These are phyloP conservation scores for Eupsittula cactorum DNA, from an alignment of 2,113 vertebrate genomes.

Conservation along the genomic window DNA sequence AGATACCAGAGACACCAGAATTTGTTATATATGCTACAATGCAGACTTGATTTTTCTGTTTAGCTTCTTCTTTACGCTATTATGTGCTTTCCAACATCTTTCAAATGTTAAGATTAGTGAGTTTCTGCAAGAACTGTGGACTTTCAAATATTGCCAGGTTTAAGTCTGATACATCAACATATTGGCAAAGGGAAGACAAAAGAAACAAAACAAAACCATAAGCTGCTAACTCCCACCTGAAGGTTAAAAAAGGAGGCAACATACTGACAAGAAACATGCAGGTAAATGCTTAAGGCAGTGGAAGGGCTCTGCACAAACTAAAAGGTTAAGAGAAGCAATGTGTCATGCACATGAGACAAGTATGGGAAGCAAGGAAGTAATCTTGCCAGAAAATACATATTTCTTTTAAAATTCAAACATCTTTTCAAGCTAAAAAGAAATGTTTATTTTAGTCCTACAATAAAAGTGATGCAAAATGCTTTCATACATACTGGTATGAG, in stretches of 20 bases:
- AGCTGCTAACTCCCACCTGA: background rate
- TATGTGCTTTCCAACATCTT: background rate
- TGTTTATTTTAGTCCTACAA: background rate
- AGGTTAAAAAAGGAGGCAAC: conserved; percentile 35
- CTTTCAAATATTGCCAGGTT: conserved; percentile 37
- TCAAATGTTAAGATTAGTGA: background rate
- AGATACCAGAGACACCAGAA: conserved; percentile 10
- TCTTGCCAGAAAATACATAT: background rate
- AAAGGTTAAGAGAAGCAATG: conserved; percentile 38
- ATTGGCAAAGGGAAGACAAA: background rate
- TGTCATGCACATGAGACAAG: conserved; percentile 49
- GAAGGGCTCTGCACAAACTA: conserved; percentile 19
- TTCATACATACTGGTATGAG: background rate
- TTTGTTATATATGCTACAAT: background rate
- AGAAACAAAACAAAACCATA: background rate
- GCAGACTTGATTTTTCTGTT: background rate
- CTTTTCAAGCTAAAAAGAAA: background rate
- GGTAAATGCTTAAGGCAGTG: conserved; percentile 16
- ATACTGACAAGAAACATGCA: conserved; percentile 36
- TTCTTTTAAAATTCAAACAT: background rate
- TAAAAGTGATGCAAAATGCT: background rate
- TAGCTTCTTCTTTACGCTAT: conserved; percentile 1
- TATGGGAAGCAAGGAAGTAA: conserved; percentile 18
- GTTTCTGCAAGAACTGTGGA: background rate
- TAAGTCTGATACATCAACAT: background rate